Evolutionary conservation across 2,113 vertebrate species (phyloP), one percentile per base, ranked within the genome.

Genomic region (Spilogale gracilis): DNA sequence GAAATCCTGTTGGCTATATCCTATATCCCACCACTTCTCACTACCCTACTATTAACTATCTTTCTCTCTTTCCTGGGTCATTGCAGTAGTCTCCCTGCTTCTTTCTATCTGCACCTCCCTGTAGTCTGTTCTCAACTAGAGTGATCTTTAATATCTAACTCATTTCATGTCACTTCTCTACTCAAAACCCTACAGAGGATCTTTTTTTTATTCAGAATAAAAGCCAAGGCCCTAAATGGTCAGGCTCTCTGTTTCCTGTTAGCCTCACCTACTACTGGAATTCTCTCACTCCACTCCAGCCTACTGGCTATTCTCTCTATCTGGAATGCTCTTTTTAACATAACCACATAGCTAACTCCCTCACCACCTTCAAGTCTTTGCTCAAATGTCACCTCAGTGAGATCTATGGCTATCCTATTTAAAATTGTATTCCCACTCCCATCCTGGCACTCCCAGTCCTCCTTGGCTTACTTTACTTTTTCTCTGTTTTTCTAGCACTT

Each of bases 391-490:
- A 50, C 56, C 38, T 54, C 20, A 14, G 6, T 58, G 54, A 52
- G 30, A 16, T 71, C n/a, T 52, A 0, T 11, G 45, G 25, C 45
- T 21, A 12, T 71, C 10, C 32, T 85, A 1, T 82, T 97, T 93
- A 91, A 95, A 84, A 48, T 78, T 17, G 30, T 3, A 54, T 5
- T 73, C 32, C 60, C 5, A 32, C 4, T 52, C 10, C 25, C 16
- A n/a, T 52, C 45, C n/a, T 45, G 23, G 81, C 10, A 50, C 2
- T 69, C 45, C 45, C 5, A 80, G 0, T 54, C 20, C 54, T n/a
- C 80, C 14, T 91, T 73, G 63, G 32, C 38, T 94, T 84, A 18
- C 84, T 71, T 78, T 82, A 43, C 82, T 94, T 94, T 90, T 76
- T 73, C 74, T 86, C 74, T 86, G 56, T 88, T 91, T 91, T 80